Conservation (phyloP, 2,113 vertebrate species). For the Fulica atra region DNA sequence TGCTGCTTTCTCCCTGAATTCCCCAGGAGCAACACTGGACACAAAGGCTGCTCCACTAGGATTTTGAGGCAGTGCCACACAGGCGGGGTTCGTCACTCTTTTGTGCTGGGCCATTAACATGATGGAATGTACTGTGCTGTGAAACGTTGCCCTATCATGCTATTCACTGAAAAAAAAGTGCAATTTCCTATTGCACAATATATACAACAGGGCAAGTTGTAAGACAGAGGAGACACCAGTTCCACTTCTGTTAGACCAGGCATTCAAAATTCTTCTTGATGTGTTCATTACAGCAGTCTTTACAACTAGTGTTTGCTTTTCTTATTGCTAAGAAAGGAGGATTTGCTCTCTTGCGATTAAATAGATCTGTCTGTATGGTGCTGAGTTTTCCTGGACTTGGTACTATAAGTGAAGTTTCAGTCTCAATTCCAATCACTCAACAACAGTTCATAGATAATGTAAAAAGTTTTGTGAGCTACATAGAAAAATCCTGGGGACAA, state of each 20-base stretch:
- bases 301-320: slow-evolving; percentile 15
- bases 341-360: background rate
- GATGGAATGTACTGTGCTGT: background rate
- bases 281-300: background rate
- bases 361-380: background rate
- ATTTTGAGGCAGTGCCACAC: background rate
- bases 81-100: background rate
- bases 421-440: background rate
- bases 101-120: background rate
- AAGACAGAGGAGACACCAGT: background rate
- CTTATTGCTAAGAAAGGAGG: background rate
- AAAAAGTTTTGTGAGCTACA: background rate
- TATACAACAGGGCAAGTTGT: background rate
- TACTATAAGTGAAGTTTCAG: background rate
- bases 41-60: background rate
- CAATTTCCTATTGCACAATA: background rate
- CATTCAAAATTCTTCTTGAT: background rate
- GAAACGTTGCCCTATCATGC: accelerated
- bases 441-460: background rate
- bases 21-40: background rate
- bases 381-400: background rate
- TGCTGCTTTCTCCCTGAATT: background rate
- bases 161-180: background rate
- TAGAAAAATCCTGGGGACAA: background rate
- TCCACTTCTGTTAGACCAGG: background rate